phyloP scores from a whole-genome alignment of 2,113 vertebrate species.

The Lynx canadensis region DNA sequence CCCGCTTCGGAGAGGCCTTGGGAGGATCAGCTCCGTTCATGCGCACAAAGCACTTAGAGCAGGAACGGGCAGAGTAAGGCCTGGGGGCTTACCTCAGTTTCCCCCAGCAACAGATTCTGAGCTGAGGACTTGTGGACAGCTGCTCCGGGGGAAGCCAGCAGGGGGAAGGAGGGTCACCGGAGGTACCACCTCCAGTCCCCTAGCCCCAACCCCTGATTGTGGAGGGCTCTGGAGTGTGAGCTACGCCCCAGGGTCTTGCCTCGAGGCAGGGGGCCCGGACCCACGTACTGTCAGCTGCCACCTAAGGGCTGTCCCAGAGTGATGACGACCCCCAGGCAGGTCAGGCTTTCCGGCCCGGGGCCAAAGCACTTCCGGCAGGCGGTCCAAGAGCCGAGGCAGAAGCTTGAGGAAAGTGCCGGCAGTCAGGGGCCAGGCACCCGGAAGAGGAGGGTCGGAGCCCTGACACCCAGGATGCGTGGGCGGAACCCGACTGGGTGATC shows the following conservation, averaged over 20 bases:
- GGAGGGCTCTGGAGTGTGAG: background rate
- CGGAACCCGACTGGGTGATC: fast-evolving
- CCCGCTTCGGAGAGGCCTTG: background rate
- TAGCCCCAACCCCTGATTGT: background rate
- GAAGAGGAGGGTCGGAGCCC: background rate
- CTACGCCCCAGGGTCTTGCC: background rate
- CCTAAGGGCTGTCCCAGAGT: background rate
- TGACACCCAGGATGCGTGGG: background rate
- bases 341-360: background rate
- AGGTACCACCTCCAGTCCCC: background rate
- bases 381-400: fast-evolving
- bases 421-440: fast-evolving
- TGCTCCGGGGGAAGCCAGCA: background rate
- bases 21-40: background rate
- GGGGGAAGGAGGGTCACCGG: too few species aligned
- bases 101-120: background rate
- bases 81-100: background rate
- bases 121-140: background rate
- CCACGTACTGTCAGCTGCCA: background rate
- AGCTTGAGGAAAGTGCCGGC: fast-evolving
- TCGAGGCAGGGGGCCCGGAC: fast-evolving
- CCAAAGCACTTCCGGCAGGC: background rate
- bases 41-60: fast-evolving
- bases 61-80: fast-evolving
- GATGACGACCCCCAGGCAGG: background rate